These are phyloP conservation scores for Volucella zonaria DNA, from an alignment of 2,888 invertebrate species.

Conservation along the genomic window DNA sequence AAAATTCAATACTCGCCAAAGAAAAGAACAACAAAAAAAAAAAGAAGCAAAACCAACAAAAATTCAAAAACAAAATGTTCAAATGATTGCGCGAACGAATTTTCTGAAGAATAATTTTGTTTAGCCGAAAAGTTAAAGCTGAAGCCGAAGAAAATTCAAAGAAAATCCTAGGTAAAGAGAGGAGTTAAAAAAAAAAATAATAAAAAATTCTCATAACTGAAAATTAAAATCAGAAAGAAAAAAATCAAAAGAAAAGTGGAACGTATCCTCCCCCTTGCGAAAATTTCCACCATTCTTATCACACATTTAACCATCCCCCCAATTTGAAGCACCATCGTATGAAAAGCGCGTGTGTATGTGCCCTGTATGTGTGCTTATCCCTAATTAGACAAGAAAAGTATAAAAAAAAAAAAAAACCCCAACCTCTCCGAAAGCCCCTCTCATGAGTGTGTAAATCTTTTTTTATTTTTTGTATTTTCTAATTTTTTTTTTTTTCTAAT, in stretches of 20 bases:
- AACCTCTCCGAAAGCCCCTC: no score
- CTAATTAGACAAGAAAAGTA: conserved; percentile 65
- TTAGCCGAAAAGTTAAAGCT: neutral
- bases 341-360: conserved; percentile 47
- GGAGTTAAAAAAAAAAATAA: conserved; percentile 4
- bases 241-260: conserved; percentile 57
- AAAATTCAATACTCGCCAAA: conserved; percentile 12
- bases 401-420: conserved; percentile 14
- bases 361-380: conserved; percentile 56
- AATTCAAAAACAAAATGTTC: neutral
- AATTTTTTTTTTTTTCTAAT: conserved; percentile 47
- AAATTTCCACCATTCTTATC: conserved; percentile 37
- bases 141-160: conserved; percentile 8
- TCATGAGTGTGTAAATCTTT: neutral
- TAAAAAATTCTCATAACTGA: neutral
- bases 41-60: no score
- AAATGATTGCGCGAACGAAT: conserved; percentile 26
- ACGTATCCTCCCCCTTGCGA: conserved; percentile 72
- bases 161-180: conserved; percentile 49
- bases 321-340: conserved; percentile 35
- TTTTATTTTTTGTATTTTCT: conserved; percentile 44
- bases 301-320: conserved; percentile 47
- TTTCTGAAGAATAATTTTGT: conserved; percentile 26
- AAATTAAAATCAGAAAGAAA: conserved; percentile 3
- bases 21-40: conserved; percentile 10